Base-by-base conservation (phyloP, 2,797 vertebrate genomes). In the Liparis tanakae region DNA sequence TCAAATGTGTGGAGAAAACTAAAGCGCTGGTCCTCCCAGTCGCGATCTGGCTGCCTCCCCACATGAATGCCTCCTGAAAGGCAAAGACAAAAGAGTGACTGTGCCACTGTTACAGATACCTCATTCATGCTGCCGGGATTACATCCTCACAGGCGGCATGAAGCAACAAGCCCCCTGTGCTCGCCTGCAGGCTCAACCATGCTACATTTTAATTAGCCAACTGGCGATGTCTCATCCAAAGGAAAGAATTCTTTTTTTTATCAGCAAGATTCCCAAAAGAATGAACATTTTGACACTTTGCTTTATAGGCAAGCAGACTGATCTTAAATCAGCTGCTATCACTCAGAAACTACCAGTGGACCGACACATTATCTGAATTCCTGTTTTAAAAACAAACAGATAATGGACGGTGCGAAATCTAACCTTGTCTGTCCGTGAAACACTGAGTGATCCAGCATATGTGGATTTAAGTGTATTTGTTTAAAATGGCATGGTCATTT, bases 41-140 rank as follows among this genome's bases (percentile, higher is more conserved):
- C 30, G 17, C 20, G 36, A 62, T 43, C 61, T 67, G 84, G 66
- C 53, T n/a, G 34, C 80, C 33, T 54, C 20, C 39, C 67, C 74
- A 72, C 66, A 78, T 76, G 74, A 80, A 72, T 68, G 79, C 80
- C 70, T 71, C 68, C 70, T 73, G 66, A 69, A 74, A 14, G 74
- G 67, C 53, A 76, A 76, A 78, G 76, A 87, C 85, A 89, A 83
- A 86, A 83, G 87, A 67, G 67, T 72, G 77, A 75, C 88, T 86
- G 83, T 87, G 77, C 77, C 71, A 79, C 84, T 84, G 82, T 84
- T 86, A 88, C 75, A 84, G 74, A 81, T 74, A 39, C 66, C 67
- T 88, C 75, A 70, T 88, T 89, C 80, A 85, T 83, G 85, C 61
- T 18, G 25, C n/a, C 72, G 62, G 60, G 80, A 76, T 72, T 75